Conservation (phyloP, 2,113 vertebrate genomes). For the Chaetodon auriga region DNA sequence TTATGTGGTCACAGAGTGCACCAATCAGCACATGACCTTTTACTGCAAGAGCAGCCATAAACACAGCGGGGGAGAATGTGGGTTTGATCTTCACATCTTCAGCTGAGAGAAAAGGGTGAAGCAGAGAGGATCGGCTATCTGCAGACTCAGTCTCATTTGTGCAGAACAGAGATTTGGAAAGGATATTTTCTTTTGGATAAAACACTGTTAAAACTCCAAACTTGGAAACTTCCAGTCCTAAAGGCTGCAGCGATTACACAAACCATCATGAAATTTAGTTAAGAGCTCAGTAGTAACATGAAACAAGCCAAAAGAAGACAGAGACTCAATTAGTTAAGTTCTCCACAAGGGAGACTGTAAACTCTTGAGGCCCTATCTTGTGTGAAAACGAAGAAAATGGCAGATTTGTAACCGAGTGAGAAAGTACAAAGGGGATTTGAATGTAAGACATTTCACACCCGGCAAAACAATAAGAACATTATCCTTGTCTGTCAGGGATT, state of each 20-base stretch:
- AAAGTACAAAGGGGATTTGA: constrained; percentile 50
- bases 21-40: constrained; percentile 70
- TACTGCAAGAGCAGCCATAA: constrained; percentile 38
- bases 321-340: constrained; percentile 67
- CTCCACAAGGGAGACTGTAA: constrained; percentile 45
- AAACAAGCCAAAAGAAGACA: constrained; percentile 57
- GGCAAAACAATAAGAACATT: constrained; percentile 50
- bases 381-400: constrained; percentile 50
- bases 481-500: constrained; percentile 35
- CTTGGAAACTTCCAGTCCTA: constrained; percentile 28
- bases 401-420: constrained; percentile 37
- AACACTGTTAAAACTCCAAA: constrained; percentile 10
- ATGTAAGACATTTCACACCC: constrained; percentile 56
- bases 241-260: constrained; percentile 34
- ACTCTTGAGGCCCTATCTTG: constrained; percentile 50
- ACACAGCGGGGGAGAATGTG: constrained; percentile 27
- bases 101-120: constrained; percentile 11
- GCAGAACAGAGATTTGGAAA: constrained; percentile 35
- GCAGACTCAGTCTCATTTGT: constrained; percentile 41
- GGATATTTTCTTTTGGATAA: constrained; percentile 35
- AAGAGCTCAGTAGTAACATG: constrained; percentile 41
- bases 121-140: not conserved
- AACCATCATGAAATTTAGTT: constrained; percentile 41
- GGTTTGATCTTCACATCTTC: constrained; percentile 45
- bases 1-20: constrained; percentile 55